These are phyloP conservation scores for Eumaeus atala DNA, from an alignment of 1,140 invertebrate genomes.

Conservation along the genomic window DNA sequence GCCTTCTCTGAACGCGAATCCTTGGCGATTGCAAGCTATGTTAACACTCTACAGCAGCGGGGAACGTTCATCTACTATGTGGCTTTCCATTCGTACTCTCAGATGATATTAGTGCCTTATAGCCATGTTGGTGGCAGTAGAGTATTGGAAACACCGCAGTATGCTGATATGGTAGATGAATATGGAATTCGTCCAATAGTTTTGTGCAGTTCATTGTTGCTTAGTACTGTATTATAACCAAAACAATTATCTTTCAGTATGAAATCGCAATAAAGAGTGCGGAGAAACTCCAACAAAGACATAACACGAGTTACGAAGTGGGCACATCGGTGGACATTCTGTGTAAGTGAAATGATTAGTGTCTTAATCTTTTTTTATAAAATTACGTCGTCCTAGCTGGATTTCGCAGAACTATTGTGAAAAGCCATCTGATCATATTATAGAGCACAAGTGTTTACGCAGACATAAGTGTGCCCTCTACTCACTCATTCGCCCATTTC, in stretches of 20 bases:
- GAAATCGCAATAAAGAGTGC: slow-evolving; percentile 57
- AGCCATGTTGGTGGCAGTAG: slow-evolving; percentile 24
- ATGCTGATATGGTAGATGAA: slow-evolving; percentile 24
- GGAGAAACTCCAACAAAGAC: slow-evolving; percentile 45
- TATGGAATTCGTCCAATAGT: too few species aligned
- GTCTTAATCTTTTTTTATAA: too few species aligned
- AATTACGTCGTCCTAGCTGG: too few species aligned
- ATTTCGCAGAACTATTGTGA: too few species aligned
- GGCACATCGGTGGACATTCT: slow-evolving; percentile 71
- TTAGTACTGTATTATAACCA: too few species aligned
- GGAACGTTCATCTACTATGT: slow-evolving; percentile 26
- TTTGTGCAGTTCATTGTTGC: too few species aligned
- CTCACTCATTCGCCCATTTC: too few species aligned
- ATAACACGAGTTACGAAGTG: slow-evolving; percentile 60
- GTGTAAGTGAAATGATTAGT: slow-evolving; percentile 51
- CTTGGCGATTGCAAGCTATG: slow-evolving; percentile 22
- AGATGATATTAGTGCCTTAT: slow-evolving; percentile 28
- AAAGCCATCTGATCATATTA: too few species aligned
- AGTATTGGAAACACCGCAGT: slow-evolving; percentile 22
- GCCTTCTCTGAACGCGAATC: slow-evolving; percentile 29
- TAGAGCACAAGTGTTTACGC: too few species aligned
- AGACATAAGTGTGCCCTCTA: too few species aligned
- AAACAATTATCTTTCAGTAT: slow-evolving; percentile 37
- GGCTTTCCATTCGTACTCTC: slow-evolving; percentile 26
- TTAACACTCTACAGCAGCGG: slow-evolving; percentile 18